Conservation (phyloP, 2,888 invertebrate species). For the Heliconius aoede region DNA sequence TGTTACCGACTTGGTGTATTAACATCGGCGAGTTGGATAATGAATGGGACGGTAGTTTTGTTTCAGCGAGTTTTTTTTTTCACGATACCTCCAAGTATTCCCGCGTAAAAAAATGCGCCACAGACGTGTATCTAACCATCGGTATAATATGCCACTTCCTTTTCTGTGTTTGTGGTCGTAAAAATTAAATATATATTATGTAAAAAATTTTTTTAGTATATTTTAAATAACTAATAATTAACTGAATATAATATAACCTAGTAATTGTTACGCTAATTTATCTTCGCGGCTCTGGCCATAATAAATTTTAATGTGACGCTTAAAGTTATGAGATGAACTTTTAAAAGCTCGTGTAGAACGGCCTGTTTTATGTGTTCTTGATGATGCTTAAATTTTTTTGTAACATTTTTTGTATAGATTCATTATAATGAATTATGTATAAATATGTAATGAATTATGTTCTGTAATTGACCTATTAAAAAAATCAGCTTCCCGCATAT, state of each 20-base stretch:
- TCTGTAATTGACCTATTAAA: too few species aligned
- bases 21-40: conserved; percentile 40
- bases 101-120: conserved; percentile 22
- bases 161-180: background rate
- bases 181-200: background rate
- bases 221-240: background rate
- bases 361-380: background rate
- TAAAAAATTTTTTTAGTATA: background rate
- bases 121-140: background rate
- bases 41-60: conserved; percentile 31
- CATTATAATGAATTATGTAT: background rate
- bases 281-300: background rate
- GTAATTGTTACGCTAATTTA: background rate
- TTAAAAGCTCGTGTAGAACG: background rate
- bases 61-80: conserved; percentile 8
- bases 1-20: conserved; percentile 37
- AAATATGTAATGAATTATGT: background rate
- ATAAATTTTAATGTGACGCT: background rate
- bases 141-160: conserved; percentile 1
- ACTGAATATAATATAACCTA: background rate
- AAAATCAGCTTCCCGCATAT: too few species aligned
- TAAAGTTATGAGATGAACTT: background rate
- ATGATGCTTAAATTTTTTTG: background rate
- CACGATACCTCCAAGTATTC: conserved; percentile 11
- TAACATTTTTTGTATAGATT: background rate